Conservation (phyloP, 2,797 vertebrate species). For the Dallia pectoralis region DNA sequence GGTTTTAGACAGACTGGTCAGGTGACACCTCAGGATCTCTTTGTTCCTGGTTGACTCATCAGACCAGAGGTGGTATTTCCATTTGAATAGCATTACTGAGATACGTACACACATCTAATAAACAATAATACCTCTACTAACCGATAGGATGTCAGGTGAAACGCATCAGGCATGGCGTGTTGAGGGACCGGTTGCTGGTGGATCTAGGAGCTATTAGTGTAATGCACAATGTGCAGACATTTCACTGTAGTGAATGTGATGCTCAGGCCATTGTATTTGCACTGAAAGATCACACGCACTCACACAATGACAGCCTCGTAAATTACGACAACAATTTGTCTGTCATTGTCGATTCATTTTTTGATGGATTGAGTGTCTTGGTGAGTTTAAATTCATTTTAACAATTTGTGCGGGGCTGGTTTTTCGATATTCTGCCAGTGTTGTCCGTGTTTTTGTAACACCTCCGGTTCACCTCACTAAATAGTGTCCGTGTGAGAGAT, state of each 20-base stretch:
- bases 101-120: not conserved
- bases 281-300: not conserved
- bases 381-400: not conserved
- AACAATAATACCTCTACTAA: not conserved
- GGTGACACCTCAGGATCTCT: not conserved
- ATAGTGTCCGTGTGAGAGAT: not conserved
- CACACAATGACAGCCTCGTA: not conserved
- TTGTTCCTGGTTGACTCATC: constrained; percentile 40
- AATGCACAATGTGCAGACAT: not conserved
- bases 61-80: not conserved
- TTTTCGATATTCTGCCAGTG: not conserved
- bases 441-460: not conserved
- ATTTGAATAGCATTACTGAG: not conserved
- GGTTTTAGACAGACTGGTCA: constrained; percentile 14
- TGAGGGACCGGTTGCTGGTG: no score
- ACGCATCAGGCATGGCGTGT: no score
- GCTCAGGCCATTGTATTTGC: not conserved
- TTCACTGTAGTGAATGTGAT: not conserved
- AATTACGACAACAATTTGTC: not conserved
- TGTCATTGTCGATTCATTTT: no score
- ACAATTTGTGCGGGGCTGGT: not conserved
- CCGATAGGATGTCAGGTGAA: not conserved
- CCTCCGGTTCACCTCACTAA: not conserved
- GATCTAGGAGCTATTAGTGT: no score
- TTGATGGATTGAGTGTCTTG: not conserved